A percentile compares a stretch with the other conserved stretches of the same genome.
phyloP scores from a whole-genome alignment of 2,888 invertebrate species.

The Cordylochernes scorpioides region DNA sequence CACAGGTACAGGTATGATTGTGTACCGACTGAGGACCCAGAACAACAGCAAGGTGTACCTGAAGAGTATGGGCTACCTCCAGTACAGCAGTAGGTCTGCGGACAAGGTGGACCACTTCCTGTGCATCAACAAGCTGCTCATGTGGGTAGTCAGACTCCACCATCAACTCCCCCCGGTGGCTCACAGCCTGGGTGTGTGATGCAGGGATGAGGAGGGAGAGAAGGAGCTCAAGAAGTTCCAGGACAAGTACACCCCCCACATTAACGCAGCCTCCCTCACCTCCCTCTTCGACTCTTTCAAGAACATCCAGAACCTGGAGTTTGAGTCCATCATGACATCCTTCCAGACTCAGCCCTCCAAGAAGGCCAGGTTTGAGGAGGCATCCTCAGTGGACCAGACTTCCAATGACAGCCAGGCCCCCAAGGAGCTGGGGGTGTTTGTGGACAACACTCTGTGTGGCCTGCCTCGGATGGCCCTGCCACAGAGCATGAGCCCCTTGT shows the following conservation, averaged over 20 bases:
- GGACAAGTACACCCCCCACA: constrained; percentile 11
- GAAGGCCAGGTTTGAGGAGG: too few relatives aligned
- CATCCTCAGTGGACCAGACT: too few relatives aligned
- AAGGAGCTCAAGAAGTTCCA: constrained; percentile 34
- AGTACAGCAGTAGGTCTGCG: not conserved
- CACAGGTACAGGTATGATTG: constrained; percentile 1
- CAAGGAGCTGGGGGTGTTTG: too few relatives aligned
- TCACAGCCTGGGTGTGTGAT: too few relatives aligned
- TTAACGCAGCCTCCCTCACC: constrained; percentile 3
- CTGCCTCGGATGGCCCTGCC: too few relatives aligned
- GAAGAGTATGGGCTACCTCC: constrained; percentile 1
- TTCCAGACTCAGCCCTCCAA: too few relatives aligned
- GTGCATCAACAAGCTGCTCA: constrained; percentile 1
- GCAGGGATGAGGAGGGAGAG: constrained; percentile 40
- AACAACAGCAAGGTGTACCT: not conserved
- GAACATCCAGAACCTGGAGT: too few relatives aligned
- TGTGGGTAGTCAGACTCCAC: not conserved
- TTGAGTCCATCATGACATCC: too few relatives aligned
- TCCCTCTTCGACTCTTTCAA: constrained; percentile 6
- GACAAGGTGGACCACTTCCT: constrained; percentile 1
- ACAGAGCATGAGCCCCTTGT: too few relatives aligned
- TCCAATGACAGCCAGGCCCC: too few relatives aligned
- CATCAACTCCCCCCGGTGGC: too few relatives aligned
- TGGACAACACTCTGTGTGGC: too few relatives aligned
- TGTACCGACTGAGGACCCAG: not conserved